Evolutionary conservation across 2,888 invertebrate species (phyloP), one percentile per base, ranked within the genome.

Genomic region (Amblyteles armatorius): DNA sequence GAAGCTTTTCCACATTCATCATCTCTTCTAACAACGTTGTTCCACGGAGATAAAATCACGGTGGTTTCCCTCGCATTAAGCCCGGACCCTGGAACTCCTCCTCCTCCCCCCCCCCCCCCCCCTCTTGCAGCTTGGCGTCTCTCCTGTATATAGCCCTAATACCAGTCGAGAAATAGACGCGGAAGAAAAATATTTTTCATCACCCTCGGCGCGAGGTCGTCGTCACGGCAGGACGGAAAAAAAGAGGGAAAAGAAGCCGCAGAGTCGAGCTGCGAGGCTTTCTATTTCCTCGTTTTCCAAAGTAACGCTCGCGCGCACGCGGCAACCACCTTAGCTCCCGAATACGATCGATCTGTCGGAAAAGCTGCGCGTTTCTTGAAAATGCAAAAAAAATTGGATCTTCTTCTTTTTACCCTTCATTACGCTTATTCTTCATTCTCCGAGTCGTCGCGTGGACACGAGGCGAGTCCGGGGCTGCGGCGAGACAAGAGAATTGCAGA

Each of bases 1-100:
- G 77, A 82, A 82, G 79, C 79, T 85, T 85, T 85, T 85, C 79
- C 67, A 67, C 85, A 85, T 82, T 85, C 82, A 79, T 85, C 82
- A 85, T 85, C 79, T 76, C 44, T 16, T 48, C 44, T 85, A 85
- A 85, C 85, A 85, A 85, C 85, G 85, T 85, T 85, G 82, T 85
- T 85, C 82, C 82, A 72, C 48, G 67, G 78, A 63, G 72, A 73
- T 76, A 85, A 85, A 85, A 85, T 85, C 85, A 85, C 79, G 71
- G 76, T 71, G 79, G 76, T 79, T 85, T 85, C 63, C 73, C 79
- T 79, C 85, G 57, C 85, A 82, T 85, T 85, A 82, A 85, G 82
- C 57, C 77, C 72, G 40, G 11, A 16, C 63, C 63, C 63, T 63
- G 29, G 33, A 63, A 13, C 60, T 40, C 50, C 44, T 57, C 3